These are phyloP conservation scores for Drosophila maculinotata DNA, from an alignment of 2,888 invertebrate species.

Conservation along the genomic window DNA sequence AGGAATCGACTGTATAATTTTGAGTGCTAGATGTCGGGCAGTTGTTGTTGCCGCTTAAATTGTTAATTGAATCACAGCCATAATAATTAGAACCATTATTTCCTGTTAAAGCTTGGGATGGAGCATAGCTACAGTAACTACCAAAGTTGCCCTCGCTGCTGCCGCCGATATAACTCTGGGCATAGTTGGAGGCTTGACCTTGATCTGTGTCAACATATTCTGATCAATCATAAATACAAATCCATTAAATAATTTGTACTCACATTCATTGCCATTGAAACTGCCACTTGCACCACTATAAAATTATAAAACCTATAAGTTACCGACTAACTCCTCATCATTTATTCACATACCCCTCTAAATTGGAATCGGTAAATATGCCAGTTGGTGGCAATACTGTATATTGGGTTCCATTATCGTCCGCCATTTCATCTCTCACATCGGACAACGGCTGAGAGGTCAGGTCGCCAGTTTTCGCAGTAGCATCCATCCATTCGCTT, in stretches of 20 bases:
- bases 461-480: not conserved
- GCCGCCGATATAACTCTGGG: not conserved
- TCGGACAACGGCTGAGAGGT: not conserved
- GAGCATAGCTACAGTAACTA: constrained; percentile 1
- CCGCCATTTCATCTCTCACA: not conserved
- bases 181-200: not conserved
- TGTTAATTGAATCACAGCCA: no score
- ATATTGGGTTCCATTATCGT: not conserved
- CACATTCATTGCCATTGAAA: not conserved
- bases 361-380: no score
- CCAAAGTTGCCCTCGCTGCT: not conserved
- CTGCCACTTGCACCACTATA: not conserved
- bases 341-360: not conserved
- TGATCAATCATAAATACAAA: not conserved
- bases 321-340: not conserved
- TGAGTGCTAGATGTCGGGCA: not conserved
- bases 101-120: constrained; percentile 4
- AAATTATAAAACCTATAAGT: not conserved
- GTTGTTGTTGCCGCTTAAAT: not conserved
- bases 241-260: not conserved
- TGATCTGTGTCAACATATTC: not conserved
- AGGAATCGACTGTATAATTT: constrained; percentile 1
- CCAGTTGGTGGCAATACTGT: not conserved
- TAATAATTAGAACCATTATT: not conserved
- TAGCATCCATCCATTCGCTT: constrained; percentile 14